Evolutionary conservation across 2,888 invertebrate genomes (phyloP).

Genomic region (Galerucella nymphaeae): DNA sequence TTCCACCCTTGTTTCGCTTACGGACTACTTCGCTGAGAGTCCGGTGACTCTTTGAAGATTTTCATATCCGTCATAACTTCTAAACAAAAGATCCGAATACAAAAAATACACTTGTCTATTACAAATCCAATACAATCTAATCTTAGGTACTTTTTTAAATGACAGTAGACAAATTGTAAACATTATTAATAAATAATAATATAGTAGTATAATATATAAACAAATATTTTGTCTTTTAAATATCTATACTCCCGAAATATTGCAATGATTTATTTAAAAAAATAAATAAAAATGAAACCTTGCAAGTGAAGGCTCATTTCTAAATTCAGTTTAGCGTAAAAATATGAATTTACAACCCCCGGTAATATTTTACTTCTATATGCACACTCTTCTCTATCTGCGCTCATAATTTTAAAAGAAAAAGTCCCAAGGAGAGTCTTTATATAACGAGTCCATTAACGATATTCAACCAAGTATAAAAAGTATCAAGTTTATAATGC

Average conservation of each 20-base stretch:
- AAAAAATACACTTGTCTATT: too few relatives aligned
- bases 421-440: constrained; percentile 42
- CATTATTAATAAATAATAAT: too few relatives aligned
- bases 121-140: too few relatives aligned
- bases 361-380: constrained; percentile 50
- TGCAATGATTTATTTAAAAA: constrained; percentile 24
- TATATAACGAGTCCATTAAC: constrained; percentile 64
- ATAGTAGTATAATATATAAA: too few relatives aligned
- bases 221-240: constrained; percentile 1
- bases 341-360: constrained; percentile 53
- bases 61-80: too few relatives aligned
- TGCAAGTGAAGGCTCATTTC: constrained; percentile 30
- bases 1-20: too few relatives aligned
- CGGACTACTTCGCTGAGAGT: too few relatives aligned
- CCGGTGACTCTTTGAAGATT: too few relatives aligned
- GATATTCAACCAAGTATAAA: constrained; percentile 63
- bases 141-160: too few relatives aligned
- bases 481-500: constrained; percentile 65
- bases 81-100: too few relatives aligned
- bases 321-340: constrained; percentile 49
- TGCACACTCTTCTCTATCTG: constrained; percentile 45
- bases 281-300: constrained; percentile 19
- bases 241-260: constrained; percentile 4
- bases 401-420: constrained; percentile 42
- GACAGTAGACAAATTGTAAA: too few relatives aligned